Percentiles rank a stretch among this genome's conserved stretches.
Conservation (phyloP, 2,113 vertebrate genomes). For the Nibea albiflora region DNA sequence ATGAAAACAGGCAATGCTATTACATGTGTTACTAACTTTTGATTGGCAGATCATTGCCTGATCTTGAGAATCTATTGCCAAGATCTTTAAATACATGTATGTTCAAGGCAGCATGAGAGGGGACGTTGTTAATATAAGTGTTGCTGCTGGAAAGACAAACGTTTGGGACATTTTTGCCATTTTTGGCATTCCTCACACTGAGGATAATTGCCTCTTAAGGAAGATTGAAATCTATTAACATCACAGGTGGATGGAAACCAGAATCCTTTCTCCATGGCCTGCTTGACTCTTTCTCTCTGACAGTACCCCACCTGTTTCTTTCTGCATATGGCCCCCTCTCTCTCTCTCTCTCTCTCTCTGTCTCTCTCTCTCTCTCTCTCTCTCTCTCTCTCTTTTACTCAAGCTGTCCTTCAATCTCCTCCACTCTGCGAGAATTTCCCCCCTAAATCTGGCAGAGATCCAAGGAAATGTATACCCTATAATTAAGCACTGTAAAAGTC, state of each 20-base stretch:
- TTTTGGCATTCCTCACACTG: constrained; percentile 66
- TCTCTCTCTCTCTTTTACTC: constrained; percentile 6
- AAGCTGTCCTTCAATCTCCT: constrained; percentile 23
- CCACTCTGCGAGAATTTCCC: constrained; percentile 45
- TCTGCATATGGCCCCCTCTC: background rate
- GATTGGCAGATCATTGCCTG: background rate
- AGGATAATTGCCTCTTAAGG: constrained; percentile 63
- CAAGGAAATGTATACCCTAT: constrained; percentile 69
- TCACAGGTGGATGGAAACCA: constrained; percentile 81
- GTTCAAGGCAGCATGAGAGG: constrained; percentile 8
- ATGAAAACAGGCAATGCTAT: background rate
- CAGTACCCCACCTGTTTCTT: constrained; percentile 17
- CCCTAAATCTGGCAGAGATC: constrained; percentile 55
- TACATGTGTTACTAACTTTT: background rate
- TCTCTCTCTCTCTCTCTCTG: constrained; percentile 10
- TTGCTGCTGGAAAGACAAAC: constrained; percentile 5
- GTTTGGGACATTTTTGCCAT: constrained; percentile 44
- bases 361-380: constrained; percentile 1
- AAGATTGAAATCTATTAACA: constrained; percentile 75
- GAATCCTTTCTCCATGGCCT: constrained; percentile 56
- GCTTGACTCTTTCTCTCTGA: constrained; percentile 21
- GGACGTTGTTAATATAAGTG: constrained; percentile 22
- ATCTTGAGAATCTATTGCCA: background rate
- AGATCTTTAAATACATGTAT: background rate
- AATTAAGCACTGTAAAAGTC: constrained; percentile 83